These are phyloP conservation scores for Nestor notabilis DNA, from an alignment of 2,113 vertebrate species.

Conservation along the genomic window DNA sequence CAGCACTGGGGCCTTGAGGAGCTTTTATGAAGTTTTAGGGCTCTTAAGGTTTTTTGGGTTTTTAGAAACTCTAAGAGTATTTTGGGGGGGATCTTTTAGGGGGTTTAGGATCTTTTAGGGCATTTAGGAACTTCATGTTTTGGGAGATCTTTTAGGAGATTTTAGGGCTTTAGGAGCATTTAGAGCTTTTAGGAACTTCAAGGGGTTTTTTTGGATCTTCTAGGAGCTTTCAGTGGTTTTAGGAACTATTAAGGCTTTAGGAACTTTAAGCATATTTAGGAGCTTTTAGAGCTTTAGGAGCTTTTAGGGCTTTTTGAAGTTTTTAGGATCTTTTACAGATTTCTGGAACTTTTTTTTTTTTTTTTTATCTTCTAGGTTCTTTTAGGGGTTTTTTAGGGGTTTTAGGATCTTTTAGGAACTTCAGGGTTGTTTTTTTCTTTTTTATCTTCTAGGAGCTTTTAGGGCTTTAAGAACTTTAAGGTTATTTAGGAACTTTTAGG, in stretches of 20 bases:
- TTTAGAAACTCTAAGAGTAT: neutral
- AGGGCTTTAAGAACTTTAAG: neutral
- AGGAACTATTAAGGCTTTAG: neutral
- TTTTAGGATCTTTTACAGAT: neutral
- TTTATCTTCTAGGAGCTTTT: neutral
- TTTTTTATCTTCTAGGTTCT: neutral
- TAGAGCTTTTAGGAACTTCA: neutral
- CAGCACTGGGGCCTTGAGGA: neutral
- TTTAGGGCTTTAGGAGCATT: neutral
- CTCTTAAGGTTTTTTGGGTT: neutral
- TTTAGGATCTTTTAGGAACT: neutral
- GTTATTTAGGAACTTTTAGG: neutral
- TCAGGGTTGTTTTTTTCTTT: neutral
- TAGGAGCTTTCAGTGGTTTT: neutral
- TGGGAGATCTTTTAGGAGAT: neutral
- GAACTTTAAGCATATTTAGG: neutral
- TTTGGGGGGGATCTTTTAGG: neutral
- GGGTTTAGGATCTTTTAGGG: neutral
- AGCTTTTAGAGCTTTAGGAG: neutral
- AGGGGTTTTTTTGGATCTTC: neutral
- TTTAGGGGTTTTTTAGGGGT: neutral
- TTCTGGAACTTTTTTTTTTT: neutral
- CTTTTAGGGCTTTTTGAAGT: neutral
- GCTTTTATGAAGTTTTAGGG: neutral
- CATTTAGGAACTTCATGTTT: neutral